Evolutionary conservation across 2,888 invertebrate genomes (phyloP).

Genomic region (Hybos culiciformis): DNA sequence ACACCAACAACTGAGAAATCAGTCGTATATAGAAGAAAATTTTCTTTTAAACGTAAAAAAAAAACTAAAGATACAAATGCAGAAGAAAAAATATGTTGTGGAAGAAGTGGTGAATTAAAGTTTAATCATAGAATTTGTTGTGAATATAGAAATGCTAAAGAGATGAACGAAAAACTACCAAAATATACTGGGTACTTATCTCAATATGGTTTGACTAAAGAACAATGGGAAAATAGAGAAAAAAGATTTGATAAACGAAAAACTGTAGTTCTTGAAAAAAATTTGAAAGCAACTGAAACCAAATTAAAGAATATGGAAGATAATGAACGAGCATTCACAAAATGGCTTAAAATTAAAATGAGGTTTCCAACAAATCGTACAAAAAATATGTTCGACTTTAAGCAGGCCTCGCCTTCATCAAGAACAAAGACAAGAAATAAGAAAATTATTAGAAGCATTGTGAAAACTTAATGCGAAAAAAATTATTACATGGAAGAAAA

Average conservation of each 20-base stretch:
- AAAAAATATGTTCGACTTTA: conserved; percentile 32
- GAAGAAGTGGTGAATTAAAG: conserved; percentile 17
- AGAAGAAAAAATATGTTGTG: background rate
- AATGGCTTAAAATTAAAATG: conserved; percentile 39
- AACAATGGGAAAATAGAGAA: conserved; percentile 36
- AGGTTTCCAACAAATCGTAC: conserved; percentile 33
- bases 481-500: no score
- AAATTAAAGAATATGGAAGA: conserved; percentile 36
- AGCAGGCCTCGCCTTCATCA: no score
- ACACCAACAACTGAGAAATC: background rate
- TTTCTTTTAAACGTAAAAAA: conserved; percentile 24
- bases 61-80: background rate
- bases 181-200: conserved; percentile 40
- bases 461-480: no score
- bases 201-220: conserved; percentile 40
- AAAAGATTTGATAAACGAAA: conserved; percentile 28
- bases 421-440: no score
- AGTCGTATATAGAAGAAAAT: conserved; percentile 22
- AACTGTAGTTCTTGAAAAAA: conserved; percentile 22
- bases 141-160: conserved; percentile 31
- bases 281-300: conserved; percentile 32
- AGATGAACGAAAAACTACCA: conserved; percentile 34
- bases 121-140: conserved; percentile 34
- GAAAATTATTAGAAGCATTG: no score
- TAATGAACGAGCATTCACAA: conserved; percentile 41